Conservation (phyloP, 2,797 vertebrate genomes). For the Sparus aurata region DNA sequence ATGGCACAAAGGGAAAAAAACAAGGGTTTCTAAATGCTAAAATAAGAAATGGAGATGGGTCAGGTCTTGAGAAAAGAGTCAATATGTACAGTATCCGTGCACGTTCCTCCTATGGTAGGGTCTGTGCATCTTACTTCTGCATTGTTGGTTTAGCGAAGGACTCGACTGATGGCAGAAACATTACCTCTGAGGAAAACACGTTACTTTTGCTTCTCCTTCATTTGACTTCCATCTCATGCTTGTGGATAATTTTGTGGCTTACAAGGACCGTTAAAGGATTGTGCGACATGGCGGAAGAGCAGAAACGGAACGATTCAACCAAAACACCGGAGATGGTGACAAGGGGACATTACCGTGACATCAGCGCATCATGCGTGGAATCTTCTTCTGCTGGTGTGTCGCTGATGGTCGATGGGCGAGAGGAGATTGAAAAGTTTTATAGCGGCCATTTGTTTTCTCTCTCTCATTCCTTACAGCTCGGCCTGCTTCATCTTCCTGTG, state of each 20-base stretch:
- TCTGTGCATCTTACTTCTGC: constrained; percentile 70
- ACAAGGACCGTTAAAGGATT: constrained; percentile 24
- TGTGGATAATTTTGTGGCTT: constrained; percentile 61
- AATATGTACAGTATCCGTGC: constrained; percentile 72
- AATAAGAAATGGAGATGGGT: constrained; percentile 36
- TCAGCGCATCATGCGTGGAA: constrained; percentile 1
- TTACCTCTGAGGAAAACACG: constrained; percentile 67
- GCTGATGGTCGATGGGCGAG: constrained; percentile 11
- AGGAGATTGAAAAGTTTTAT: constrained; percentile 28
- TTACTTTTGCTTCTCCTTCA: constrained; percentile 50
- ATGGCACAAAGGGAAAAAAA: constrained; percentile 64
- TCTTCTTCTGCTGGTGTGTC: constrained; percentile 22
- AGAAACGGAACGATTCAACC: constrained; percentile 21
- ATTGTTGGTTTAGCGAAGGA: constrained; percentile 58
- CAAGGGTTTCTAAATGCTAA: constrained; percentile 57
- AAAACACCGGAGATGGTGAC: constrained; percentile 24
- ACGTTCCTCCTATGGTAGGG: constrained; percentile 85
- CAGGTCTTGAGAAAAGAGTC: constrained; percentile 36
- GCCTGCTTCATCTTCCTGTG: constrained; percentile 66
- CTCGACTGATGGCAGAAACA: constrained; percentile 64
- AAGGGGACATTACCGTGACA: constrained; percentile 21
- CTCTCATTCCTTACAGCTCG: constrained; percentile 49
- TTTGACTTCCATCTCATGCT: constrained; percentile 57
- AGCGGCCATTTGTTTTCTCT: constrained; percentile 47
- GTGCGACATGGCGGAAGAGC: constrained; percentile 19